Evolutionary conservation across 2,797 vertebrate genomes (phyloP).

Genomic region (Okamejei kenojei): DNA sequence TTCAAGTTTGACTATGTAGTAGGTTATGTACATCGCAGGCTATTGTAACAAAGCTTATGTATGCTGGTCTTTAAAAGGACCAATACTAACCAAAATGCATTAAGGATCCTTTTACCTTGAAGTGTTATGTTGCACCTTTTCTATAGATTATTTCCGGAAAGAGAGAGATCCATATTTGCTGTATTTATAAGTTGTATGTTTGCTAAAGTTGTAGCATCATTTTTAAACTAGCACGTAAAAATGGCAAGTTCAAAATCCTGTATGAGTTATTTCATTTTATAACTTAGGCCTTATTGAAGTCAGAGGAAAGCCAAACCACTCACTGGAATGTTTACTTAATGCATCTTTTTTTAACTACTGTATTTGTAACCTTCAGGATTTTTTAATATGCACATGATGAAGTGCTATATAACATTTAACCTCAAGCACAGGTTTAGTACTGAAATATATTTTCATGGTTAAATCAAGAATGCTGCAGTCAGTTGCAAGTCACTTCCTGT

Average conservation of each 20-base stretch:
- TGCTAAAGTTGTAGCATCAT: background rate
- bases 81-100: background rate
- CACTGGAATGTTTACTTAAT: background rate
- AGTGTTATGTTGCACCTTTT: conserved; percentile 29
- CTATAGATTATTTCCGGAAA: background rate
- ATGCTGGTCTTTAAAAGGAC: background rate
- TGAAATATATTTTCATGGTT: background rate
- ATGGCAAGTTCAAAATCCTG: background rate
- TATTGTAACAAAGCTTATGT: background rate
- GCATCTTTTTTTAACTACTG: conserved; percentile 20
- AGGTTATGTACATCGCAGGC: background rate
- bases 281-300: conserved; percentile 32
- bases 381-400: background rate
- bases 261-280: background rate
- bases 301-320: conserved; percentile 5
- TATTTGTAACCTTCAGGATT: conserved; percentile 23
- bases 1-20: background rate
- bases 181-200: conserved; percentile 28
- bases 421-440: conserved; percentile 6
- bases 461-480: background rate
- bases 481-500: background rate
- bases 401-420: background rate
- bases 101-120: conserved; percentile 9
- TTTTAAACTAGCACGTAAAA: conserved; percentile 14
- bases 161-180: background rate